Base-by-base conservation (phyloP, 2,113 vertebrate species). In the Sander vitreus region DNA sequence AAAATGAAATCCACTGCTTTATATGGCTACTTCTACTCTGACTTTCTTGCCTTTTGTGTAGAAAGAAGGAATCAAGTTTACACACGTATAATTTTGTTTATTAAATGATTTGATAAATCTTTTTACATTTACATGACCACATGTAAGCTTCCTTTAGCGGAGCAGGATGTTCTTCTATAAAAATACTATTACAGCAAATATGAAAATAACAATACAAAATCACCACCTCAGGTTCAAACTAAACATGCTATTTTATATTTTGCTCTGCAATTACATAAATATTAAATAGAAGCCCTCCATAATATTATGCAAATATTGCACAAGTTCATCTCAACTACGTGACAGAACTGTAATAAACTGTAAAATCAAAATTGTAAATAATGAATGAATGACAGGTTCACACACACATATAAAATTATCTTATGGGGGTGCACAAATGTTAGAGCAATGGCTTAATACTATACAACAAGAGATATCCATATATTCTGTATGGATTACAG, bases 241-340 rank as follows among this genome's bases (percentile, higher is more conserved):
- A 78, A 75, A 82, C 70, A 80, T 74, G 73, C 73, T 47, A 8
- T 74, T 63, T 64, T 7, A 76, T 70, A 14, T 53, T 73, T 69
- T 73, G 54, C 65, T 81, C 78, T 87, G 78, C 71, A 77, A 18
- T 83, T 16, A 79, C 78, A 93, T 94, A 94, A 93, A 95, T 95
- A 96, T 92, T 93, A 93, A 95, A 95, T 94, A 91, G 80, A 84
- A 88, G 69, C 81, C 73, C 79, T 89, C 91, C 55, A 25, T 88
- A 70, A 75, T 87, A 73, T 83, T 85, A 91, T 94, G 94, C 91
- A 95, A 96, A 95, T 95, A 94, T 96, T 95, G 95, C 95, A 96
- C 92, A 92, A 73, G 68, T 74, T 85, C 27, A 81, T 91, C 36
- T 86, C 71, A 76, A 86, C 62, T 83, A 54, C 79, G 39, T 85